A percentile compares a stretch with the other conserved stretches of the same genome.
These are phyloP conservation scores for Aldabrachelys gigantea DNA, from an alignment of 2,113 vertebrate species.

Conservation along the genomic window DNA sequence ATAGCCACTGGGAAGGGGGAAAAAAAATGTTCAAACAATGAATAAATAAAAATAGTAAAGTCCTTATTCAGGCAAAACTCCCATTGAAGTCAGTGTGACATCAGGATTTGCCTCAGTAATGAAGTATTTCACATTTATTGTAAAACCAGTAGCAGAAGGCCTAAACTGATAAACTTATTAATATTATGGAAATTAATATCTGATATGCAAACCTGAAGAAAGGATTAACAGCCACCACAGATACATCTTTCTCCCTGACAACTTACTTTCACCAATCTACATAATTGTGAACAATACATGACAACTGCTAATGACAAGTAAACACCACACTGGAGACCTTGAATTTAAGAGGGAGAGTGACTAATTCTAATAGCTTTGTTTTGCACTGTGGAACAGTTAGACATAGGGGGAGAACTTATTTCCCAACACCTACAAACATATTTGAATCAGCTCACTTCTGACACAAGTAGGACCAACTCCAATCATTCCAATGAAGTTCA, in stretches of 20 bases:
- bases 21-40: neutral
- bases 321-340: neutral
- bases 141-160: neutral
- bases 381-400: neutral
- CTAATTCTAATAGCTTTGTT: neutral
- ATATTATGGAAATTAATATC: neutral
- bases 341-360: neutral
- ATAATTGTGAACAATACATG: neutral
- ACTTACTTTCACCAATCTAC: accelerated
- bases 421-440: neutral
- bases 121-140: neutral
- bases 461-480: neutral
- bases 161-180: neutral
- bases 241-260: neutral
- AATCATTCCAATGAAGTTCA: accelerated
- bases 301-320: neutral
- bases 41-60: neutral
- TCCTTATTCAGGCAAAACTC: neutral
- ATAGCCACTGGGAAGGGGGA: neutral
- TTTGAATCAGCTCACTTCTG: neutral
- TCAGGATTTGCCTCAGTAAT: neutral
- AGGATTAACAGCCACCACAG: neutral
- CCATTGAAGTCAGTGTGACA: neutral
- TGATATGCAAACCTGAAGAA: neutral
- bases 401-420: accelerated